These are phyloP conservation scores for Amphimedon queenslandica DNA, from an alignment of 37 sponge, comb jelly and placozoan genomes.

Conservation along the genomic window DNA sequence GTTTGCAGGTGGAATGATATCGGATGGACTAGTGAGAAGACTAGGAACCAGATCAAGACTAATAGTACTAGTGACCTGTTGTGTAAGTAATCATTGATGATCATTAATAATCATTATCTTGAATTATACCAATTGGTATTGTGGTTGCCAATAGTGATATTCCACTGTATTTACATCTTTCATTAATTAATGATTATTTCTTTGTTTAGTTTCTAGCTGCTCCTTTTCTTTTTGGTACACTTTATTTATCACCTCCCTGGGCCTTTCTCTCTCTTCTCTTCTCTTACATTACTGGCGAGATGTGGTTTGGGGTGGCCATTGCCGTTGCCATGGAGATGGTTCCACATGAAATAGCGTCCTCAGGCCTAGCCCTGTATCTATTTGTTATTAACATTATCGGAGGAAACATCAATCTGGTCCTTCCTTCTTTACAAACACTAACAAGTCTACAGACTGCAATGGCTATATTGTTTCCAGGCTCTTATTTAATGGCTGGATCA, in stretches of 20 bases:
- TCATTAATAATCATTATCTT: no score
- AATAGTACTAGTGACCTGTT: constrained; percentile 73
- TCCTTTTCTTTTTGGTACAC: constrained; percentile 68
- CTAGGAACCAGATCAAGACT: constrained; percentile 33
- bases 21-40: constrained; percentile 38
- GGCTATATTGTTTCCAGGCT: constrained; percentile 57
- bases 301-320: constrained; percentile 83
- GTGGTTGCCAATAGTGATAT: no score
- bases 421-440: constrained; percentile 19
- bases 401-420: constrained; percentile 37
- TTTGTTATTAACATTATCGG: constrained; percentile 74
- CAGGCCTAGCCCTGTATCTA: constrained; percentile 59
- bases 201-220: constrained; percentile 38
- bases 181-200: no score
- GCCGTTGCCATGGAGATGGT: constrained; percentile 68
- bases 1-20: constrained; percentile 63
- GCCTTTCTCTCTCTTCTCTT: constrained; percentile 68
- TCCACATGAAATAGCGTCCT: constrained; percentile 30
- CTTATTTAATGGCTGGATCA: constrained; percentile 40
- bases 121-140: no score
- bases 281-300: constrained; percentile 70
- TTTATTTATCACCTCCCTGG: constrained; percentile 67
- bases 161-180: no score
- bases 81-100: no score
- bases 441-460: constrained; percentile 38